Evolutionary conservation across 2,888 invertebrate species (phyloP).

Genomic region (Xestia c-nigrum): DNA sequence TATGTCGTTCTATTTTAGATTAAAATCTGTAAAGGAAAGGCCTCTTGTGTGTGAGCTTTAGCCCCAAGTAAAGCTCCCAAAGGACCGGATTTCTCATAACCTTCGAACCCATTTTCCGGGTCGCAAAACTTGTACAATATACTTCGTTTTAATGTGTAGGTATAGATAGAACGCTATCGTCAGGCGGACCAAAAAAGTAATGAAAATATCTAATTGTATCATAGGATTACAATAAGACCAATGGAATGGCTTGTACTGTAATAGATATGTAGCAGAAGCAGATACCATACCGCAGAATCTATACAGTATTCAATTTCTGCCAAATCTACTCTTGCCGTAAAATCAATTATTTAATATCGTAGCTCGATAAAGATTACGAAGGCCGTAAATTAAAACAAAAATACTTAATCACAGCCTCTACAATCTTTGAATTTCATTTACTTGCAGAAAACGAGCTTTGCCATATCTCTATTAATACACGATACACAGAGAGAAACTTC

Average conservation of each 20-base stretch:
- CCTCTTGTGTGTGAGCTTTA: conserved; percentile 37
- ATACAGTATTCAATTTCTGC: not conserved
- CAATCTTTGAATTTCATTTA: too few species aligned
- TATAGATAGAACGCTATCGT: not conserved
- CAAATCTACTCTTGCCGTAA: not conserved
- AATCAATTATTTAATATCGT: not conserved
- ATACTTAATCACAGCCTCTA: too few species aligned
- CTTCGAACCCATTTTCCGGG: conserved; percentile 25
- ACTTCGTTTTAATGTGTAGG: conserved; percentile 1
- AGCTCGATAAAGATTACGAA: not conserved
- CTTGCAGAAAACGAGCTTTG: too few species aligned
- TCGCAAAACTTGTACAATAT: conserved; percentile 31
- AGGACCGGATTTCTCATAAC: conserved; percentile 11
- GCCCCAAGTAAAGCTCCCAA: not conserved
- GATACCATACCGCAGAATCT: not conserved
- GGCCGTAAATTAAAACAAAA: not conserved
- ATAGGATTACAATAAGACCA: not conserved
- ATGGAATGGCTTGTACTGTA: not conserved
- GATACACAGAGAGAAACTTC: not conserved
- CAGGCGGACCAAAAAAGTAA: too few species aligned
- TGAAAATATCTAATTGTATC: not conserved
- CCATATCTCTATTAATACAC: too few species aligned
- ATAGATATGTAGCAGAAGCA: not conserved
- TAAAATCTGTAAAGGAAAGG: conserved; percentile 31
- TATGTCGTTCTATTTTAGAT: conserved; percentile 29